Evolutionary conservation across 2,888 invertebrate genomes (phyloP).

Genomic region (Osmoderma eremita): DNA sequence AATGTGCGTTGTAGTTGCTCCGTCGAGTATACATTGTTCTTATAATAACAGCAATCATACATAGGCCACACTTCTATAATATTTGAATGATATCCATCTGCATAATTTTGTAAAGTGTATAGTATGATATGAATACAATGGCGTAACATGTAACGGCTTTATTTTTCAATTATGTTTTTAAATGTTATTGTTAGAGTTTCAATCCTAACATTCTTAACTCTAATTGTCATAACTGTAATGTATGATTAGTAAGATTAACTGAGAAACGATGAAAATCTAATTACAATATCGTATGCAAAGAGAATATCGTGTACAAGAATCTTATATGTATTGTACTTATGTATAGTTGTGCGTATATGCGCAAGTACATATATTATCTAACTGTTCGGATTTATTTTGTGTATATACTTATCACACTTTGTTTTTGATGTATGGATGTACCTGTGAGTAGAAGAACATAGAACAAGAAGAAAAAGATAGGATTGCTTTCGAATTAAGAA

Average conservation of each 20-base stretch:
- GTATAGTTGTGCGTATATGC: no score
- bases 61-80: background rate
- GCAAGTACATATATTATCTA: no score
- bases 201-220: constrained; percentile 1
- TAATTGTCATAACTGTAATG: background rate
- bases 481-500: no score
- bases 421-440: no score
- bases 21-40: constrained; percentile 3
- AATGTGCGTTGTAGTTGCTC: background rate
- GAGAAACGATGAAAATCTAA: background rate
- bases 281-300: no score
- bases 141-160: constrained; percentile 12
- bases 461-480: no score
- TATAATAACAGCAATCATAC: constrained; percentile 22
- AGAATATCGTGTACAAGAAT: no score
- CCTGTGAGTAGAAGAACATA: no score
- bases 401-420: no score
- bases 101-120: constrained; percentile 3
- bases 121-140: constrained; percentile 5
- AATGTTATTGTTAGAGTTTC: constrained; percentile 3
- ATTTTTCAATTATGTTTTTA: constrained; percentile 9
- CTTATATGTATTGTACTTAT: no score
- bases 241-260: background rate
- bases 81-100: constrained; percentile 1
- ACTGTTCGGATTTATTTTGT: no score